Base-by-base conservation (phyloP, 2,113 vertebrate genomes). In the Pluvialis apricaria region DNA sequence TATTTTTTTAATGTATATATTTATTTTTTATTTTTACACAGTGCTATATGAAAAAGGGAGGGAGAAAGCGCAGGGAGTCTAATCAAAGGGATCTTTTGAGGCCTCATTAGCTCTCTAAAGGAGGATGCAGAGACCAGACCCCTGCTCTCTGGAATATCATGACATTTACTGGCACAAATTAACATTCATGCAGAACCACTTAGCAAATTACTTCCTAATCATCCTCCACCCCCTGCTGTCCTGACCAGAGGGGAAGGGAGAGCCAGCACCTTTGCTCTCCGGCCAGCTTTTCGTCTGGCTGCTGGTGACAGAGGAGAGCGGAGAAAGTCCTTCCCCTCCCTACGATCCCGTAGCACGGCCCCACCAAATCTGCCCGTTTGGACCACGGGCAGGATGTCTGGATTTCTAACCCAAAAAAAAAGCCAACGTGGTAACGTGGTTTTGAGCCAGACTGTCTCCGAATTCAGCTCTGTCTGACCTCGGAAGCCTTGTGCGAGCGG, bases 151-250 rank as follows among this genome's bases (percentile, higher is more conserved):
- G 75, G 47, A n/a, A 29, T 58, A 38, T 40, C 71, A 2, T 94
- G 95, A 78, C 89, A 87, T 94, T 97, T 93, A 81, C 78, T 79
- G 77, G 70, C 70, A 14, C 82, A 32, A 84, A 93, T 91, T 82
- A 94, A 78, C 93, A 34, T 79, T 69, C 24, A 3, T 51, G 62
- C 76, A 75, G 81, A 78, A 31, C 42, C 31, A 34, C 34, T 66
- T 44, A 71, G 52, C 85, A 40, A 90, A 94, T 88, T 26, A 49
- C 60, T 91, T 88, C 92, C 94, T 88, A 82, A 73, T 86, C 54
- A 7, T 62, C 60, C 61, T 81, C 72, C 77, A 31, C 54, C 73
- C 70, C 52, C 71, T 17, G 36, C 85, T 57, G 68, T 11, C 47
- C 62, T n/a, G 44, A 20, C 6, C 64, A 1, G 55, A 49, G 49